phyloP scores from a whole-genome alignment of 2,888 invertebrate species.

The Caenorhabditis sp. region DNA sequence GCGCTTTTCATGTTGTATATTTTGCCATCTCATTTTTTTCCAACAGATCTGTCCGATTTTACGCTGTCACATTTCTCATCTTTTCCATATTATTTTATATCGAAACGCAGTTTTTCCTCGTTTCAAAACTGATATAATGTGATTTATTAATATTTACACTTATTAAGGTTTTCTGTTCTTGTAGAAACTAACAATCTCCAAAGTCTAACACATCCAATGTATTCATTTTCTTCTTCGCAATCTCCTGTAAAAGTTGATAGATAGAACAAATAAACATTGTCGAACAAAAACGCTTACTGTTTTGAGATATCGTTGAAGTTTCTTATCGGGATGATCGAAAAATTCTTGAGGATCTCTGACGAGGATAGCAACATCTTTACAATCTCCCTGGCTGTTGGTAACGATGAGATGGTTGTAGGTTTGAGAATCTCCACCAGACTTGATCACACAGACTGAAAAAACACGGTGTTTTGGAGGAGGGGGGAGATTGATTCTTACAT shows the following conservation, averaged over 20 bases:
- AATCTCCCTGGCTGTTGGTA: constrained; percentile 43
- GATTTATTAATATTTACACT: neutral
- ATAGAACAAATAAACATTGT: neutral
- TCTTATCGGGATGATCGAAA: constrained; percentile 47
- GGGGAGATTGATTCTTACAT: constrained; percentile 17
- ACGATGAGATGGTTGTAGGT: constrained; percentile 40
- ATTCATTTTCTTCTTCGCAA: constrained; percentile 38
- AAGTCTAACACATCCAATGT: constrained; percentile 43
- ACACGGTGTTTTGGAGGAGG: neutral
- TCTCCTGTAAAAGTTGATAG: constrained; percentile 40
- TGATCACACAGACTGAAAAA: constrained; percentile 36
- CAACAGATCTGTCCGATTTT: neutral
- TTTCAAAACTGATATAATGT: neutral
- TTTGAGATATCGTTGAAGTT: constrained; percentile 48
- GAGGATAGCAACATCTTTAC: constrained; percentile 47
- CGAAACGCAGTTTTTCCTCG: neutral
- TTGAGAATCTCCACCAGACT: constrained; percentile 18
- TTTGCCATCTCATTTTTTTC: neutral
- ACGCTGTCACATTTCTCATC: neutral
- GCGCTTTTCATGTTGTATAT: neutral
- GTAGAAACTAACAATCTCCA: constrained; percentile 19
- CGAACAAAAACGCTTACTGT: constrained; percentile 20
- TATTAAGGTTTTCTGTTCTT: neutral
- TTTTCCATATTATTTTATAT: neutral
- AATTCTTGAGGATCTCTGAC: constrained; percentile 53